Percentiles rank a stretch among this genome's conserved stretches.
These are phyloP conservation scores for Siphlonurus alternatus DNA, from an alignment of 2,888 invertebrate genomes.

Conservation along the genomic window DNA sequence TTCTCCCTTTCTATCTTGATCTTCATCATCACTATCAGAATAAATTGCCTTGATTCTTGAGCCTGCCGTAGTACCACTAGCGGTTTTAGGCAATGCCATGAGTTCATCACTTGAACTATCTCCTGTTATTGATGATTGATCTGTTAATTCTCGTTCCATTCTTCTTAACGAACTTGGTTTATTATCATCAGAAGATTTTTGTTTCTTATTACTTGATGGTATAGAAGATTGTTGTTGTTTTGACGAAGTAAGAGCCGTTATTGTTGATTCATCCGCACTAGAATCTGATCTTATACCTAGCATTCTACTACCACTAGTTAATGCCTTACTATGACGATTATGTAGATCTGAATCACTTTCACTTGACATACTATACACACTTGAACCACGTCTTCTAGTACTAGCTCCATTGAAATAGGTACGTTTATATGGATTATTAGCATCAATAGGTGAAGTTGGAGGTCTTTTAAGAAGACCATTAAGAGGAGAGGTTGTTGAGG, in stretches of 20 bases:
- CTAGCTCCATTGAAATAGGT: conserved; percentile 60
- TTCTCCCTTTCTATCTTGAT: conserved; percentile 10
- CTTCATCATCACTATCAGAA: conserved; percentile 49
- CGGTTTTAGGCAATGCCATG: conserved; percentile 40
- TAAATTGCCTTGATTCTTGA: conserved; percentile 56
- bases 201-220: no score
- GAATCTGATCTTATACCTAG: neutral
- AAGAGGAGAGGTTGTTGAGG: conserved; percentile 21
- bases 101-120: conserved; percentile 62
- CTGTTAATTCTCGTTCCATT: neutral
- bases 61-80: conserved; percentile 25
- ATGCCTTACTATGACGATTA: neutral
- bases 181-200: neutral
- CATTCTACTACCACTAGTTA: neutral
- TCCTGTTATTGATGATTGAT: conserved; percentile 29
- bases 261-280: neutral
- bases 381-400: conserved; percentile 42
- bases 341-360: conserved; percentile 29
- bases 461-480: conserved; percentile 3
- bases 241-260: neutral
- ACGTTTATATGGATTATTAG: conserved; percentile 53
- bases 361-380: conserved; percentile 36
- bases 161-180: neutral
- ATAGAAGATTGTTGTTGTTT: neutral
- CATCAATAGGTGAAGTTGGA: conserved; percentile 15